Conservation (phyloP, 1,140 invertebrate genomes). For the Bombus difficillimus region DNA sequence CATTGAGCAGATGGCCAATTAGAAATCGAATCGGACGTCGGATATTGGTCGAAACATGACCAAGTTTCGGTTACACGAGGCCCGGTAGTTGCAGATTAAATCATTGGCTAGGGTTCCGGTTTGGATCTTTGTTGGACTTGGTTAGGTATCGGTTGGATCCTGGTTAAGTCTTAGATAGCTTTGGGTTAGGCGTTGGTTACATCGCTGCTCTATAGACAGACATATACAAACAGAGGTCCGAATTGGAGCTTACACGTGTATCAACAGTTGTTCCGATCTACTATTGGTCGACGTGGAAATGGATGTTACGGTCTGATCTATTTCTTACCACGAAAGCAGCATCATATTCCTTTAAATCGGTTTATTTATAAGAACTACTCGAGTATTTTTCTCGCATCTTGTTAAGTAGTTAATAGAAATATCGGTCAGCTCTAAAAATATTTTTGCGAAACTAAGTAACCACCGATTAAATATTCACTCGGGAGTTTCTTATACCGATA, state of each 20-base stretch:
- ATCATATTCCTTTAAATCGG: no score
- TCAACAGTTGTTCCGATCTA: slow-evolving; percentile 37
- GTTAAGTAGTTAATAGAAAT: no score
- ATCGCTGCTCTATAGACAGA: slow-evolving; percentile 21
- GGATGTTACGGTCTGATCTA: neutral
- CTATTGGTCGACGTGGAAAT: neutral
- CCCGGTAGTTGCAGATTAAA: slow-evolving; percentile 16
- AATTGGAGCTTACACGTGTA: slow-evolving; percentile 49
- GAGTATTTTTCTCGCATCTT: neutral
- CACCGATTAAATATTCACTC: no score
- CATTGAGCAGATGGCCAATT: neutral
- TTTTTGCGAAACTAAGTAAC: no score
- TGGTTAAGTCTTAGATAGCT: slow-evolving; percentile 55
- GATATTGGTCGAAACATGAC: neutral
- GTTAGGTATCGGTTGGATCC: slow-evolving; percentile 35
- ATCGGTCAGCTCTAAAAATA: no score
- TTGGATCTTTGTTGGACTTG: slow-evolving; percentile 37
- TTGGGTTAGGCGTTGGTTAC: slow-evolving; percentile 48
- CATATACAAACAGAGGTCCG: slow-evolving; percentile 33
- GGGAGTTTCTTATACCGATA: no score
- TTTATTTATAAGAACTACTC: no score
- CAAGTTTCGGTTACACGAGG: neutral
- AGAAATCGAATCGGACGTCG: neutral
- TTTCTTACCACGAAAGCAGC: neutral
- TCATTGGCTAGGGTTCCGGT: slow-evolving; percentile 26